phyloP scores from a whole-genome alignment of 2,113 vertebrate species.

The Sphaerodactylus townsendi region DNA sequence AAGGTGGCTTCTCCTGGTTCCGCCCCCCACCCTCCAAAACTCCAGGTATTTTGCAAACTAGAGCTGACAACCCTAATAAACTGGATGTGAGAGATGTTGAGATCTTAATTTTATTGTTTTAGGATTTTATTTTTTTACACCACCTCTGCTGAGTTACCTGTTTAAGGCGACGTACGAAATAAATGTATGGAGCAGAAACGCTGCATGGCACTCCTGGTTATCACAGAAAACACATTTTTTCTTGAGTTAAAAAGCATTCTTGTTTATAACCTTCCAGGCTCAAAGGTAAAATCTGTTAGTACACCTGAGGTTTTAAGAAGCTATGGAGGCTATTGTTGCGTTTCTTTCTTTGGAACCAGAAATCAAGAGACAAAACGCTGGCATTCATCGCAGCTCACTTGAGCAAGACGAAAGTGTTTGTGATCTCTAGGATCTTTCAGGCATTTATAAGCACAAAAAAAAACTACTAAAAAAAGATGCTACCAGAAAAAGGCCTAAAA shows the following conservation, averaged over 20 bases:
- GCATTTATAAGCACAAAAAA: constrained; percentile 32
- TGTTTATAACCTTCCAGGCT: constrained; percentile 42
- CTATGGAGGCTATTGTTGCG: constrained; percentile 6
- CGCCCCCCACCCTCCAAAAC: too few species aligned
- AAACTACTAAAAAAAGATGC: constrained; percentile 7
- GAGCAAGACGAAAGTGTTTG: constrained; percentile 19
- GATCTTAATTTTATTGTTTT: neutral
- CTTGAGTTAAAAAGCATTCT: neutral
- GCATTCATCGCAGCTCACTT: constrained; percentile 56
- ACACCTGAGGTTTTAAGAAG: constrained; percentile 46
- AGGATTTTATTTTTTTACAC: too few species aligned
- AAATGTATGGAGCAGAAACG: too few species aligned
- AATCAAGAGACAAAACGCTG: constrained; percentile 55
- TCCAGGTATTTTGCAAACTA: too few species aligned
- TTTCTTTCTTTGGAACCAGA: constrained; percentile 47
- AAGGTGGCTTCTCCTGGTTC: too few species aligned
- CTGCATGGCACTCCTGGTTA: neutral
- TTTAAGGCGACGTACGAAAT: too few species aligned
- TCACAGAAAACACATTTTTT: neutral
- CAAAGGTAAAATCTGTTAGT: constrained; percentile 50
- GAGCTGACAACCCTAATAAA: neutral
- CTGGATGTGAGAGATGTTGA: too few species aligned
- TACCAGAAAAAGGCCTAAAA: constrained; percentile 14
- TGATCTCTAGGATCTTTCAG: constrained; percentile 46
- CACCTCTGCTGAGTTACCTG: too few species aligned